These are phyloP conservation scores for Apodemus speciosus DNA, from an alignment of 2,113 vertebrate species.

Conservation along the genomic window DNA sequence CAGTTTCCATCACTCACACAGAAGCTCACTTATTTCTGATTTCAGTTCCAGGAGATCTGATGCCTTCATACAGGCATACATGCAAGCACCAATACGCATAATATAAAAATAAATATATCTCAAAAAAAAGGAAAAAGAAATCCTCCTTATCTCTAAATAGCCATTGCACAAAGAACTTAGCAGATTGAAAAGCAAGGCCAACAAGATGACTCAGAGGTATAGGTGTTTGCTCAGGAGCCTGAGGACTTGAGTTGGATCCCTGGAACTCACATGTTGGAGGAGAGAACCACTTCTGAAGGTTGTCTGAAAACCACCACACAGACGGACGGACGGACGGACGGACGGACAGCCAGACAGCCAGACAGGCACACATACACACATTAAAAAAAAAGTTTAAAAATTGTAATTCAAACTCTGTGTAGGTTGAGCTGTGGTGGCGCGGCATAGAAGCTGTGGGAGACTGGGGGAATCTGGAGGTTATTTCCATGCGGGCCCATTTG, in stretches of 20 bases:
- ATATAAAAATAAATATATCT: neutral
- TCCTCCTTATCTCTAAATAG: neutral
- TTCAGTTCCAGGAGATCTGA: neutral
- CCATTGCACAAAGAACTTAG: constrained; percentile 36
- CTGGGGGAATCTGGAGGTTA: constrained; percentile 41
- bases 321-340: neutral
- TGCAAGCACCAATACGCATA: neutral
- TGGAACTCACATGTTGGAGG: neutral
- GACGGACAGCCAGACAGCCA: too few species aligned
- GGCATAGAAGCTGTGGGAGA: neutral
- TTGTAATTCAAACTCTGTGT: neutral
- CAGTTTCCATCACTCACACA: neutral
- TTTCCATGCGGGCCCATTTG: constrained; percentile 65
- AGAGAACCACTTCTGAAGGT: neutral
- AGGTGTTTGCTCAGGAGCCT: neutral
- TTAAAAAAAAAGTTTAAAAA: neutral
- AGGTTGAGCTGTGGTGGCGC: neutral
- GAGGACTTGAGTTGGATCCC: neutral
- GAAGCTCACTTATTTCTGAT: neutral
- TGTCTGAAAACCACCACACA: neutral
- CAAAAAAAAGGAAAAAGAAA: neutral
- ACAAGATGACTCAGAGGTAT: neutral
- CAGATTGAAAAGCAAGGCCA: neutral
- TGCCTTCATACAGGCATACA: neutral
- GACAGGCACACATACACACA: neutral